Evolutionary conservation across 2,797 vertebrate species (phyloP), one percentile per base, ranked within the genome.

Genomic region (Coregonus sp.): DNA sequence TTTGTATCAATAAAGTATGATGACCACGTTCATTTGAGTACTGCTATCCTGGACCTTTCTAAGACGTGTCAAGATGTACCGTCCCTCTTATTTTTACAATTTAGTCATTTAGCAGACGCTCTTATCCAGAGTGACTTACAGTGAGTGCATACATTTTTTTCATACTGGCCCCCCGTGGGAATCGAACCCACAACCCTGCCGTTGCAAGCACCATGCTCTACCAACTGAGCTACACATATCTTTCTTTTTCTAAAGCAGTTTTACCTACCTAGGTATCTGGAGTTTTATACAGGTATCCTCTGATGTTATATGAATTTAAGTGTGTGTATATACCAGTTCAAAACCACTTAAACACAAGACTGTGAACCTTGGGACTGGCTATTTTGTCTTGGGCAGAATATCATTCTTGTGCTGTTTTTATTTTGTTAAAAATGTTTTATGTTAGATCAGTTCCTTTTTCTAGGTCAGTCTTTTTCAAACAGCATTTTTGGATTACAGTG

Each of bases 291-390:
- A 92, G 83, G 82, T 93, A 77, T 89, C 85, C 91, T 84, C 84
- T 84, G 81, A 70, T 80, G 72, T 86, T 52, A 84, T 79, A 84
- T 84, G 52, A 80, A 73, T 85, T 59, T 74, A 66, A 77, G 80
- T 82, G 75, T 86, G 81, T 82, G 89, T 90, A 85, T 77, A 84
- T 87, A 90, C 84, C 86, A 93, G 93, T 92, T 94, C 83, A 88
- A 93, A 97, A 98, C 96, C 97, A 98, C 96, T 98, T 94, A 85
- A 92, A 93, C 90, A 86, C 85, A 89, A 93, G 90, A 94, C 93
- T 94, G 93, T 94, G 94, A 94, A 95, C 90, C 86, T 84, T 84
- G 84, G 88, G 87, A 87, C 80, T 83, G 79, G 80, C 72, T 86
- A 74, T 84, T 89, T 87, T 86, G 74, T 81, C 74, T 89, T 89